phyloP scores from a whole-genome alignment of 1,140 invertebrate species.

The Macrostomum lignano region DNA sequence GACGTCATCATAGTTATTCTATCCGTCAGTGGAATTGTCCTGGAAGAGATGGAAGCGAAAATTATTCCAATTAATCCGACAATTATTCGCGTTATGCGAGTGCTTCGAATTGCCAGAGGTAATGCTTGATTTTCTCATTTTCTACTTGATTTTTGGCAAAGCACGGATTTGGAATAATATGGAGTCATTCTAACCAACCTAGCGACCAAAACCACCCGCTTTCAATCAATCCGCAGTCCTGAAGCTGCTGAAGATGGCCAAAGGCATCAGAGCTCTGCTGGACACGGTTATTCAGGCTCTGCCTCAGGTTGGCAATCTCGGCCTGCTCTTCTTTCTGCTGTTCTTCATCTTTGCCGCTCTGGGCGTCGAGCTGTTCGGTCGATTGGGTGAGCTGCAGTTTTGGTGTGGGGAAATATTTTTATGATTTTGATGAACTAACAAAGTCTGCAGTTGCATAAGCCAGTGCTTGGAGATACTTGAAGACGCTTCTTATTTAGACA shows the following conservation, averaged over 20 bases:
- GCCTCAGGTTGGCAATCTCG: slow-evolving; percentile 92
- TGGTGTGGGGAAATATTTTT: too few species aligned
- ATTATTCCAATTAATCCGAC: slow-evolving; percentile 93
- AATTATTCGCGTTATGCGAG: slow-evolving; percentile 89
- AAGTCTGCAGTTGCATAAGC: too few species aligned
- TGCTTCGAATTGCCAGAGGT: slow-evolving; percentile 75
- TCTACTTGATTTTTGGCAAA: too few species aligned
- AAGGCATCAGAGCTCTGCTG: slow-evolving; percentile 76
- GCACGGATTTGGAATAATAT: too few species aligned
- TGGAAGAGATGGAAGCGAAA: slow-evolving; percentile 86
- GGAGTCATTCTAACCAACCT: too few species aligned
- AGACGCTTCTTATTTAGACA: too few species aligned
- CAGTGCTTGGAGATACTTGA: too few species aligned
- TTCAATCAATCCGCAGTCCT: too few species aligned
- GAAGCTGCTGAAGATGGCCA: slow-evolving; percentile 95
- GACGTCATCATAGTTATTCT: slow-evolving; percentile 84
- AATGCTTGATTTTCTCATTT: slow-evolving; percentile 7
- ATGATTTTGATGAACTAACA: too few species aligned
- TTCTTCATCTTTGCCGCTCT: slow-evolving; percentile 98
- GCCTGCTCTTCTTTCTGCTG: slow-evolving; percentile 79
- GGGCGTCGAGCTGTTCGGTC: slow-evolving; percentile 87
- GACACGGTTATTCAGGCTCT: slow-evolving; percentile 98
- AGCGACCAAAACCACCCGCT: too few species aligned
- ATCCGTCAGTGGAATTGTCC: slow-evolving; percentile 78
- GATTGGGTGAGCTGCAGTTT: slow-evolving; percentile 52